Base-by-base conservation (phyloP, 2,797 vertebrate species). In the Lacerta bilineata region DNA sequence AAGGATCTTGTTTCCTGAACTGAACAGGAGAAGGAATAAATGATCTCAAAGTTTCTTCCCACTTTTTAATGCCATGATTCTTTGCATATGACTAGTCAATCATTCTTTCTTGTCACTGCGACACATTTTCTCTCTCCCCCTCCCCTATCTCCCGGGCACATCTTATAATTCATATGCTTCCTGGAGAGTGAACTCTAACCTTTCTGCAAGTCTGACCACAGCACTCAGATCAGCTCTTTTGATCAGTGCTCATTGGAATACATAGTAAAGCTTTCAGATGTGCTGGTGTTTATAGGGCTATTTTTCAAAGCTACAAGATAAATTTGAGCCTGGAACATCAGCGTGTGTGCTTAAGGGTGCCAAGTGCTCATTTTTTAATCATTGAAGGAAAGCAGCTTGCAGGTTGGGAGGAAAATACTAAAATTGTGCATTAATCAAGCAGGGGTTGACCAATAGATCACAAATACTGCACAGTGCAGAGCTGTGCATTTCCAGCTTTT, bases 351-450 rank as follows among this genome's bases (percentile, higher is more conserved):
- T 96, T 95, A 96, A 95, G 88, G 90, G 79, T 93, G 93, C 86
- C 95, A 93, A 95, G 86, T 86, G 91, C 92, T 94, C 55, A 89
- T 95, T 96, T 96, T 96, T 96, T 93, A 96, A 95, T 87, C 84
- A 91, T 87, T 93, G 74, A 80, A 91, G 88, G 93, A 94, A 95
- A 95, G 81, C 66, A 91, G 87, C 93, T 93, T 93, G 77, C 91
- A 94, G 91, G 83, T 91, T 71, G 91, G 89, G 50, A 95, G 85
- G 89, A 72, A 92, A 93, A 84, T 90, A 61, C 89, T 95, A 89
- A 93, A 95, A 95, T 90, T 87, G 91, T 90, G 86, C 93, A 91
- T 93, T 94, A 94, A 95, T 95, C 92, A 95, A 94, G 64, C 80
- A 87, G 43, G 91, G 64, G 84, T 91, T 93, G 84, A 84, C 93